Evolutionary conservation across 2,113 vertebrate genomes (phyloP).

Genomic region (Carollia perspicillata): DNA sequence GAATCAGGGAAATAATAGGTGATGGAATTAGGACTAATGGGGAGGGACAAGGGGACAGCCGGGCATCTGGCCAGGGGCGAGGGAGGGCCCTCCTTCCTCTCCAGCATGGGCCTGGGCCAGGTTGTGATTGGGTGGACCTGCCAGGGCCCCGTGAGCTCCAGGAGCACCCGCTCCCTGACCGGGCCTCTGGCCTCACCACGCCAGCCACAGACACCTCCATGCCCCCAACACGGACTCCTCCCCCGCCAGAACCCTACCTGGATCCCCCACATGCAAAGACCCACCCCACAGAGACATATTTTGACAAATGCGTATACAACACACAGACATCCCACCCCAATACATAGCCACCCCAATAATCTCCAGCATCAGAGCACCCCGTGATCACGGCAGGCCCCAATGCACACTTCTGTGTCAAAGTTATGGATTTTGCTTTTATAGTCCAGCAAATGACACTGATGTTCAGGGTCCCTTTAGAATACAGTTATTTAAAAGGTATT

Average conservation of each 20-base stretch:
- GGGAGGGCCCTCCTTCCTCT: not conserved
- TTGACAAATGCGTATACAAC: not conserved
- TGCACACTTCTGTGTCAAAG: not conserved
- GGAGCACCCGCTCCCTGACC: not conserved
- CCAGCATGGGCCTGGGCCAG: not conserved
- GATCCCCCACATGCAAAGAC: not conserved
- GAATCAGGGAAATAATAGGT: not conserved
- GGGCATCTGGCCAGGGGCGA: not conserved
- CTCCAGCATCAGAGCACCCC: not conserved
- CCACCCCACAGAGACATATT: not conserved
- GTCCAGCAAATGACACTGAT: not conserved
- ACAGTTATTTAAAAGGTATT: not conserved
- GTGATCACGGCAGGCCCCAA: not conserved
- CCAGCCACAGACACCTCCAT: not conserved
- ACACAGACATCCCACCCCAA: not conserved
- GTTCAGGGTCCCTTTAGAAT: not conserved
- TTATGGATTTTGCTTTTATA: not conserved
- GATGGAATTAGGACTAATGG: not conserved
- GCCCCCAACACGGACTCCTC: not conserved
- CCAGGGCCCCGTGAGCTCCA: not conserved
- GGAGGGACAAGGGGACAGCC: not conserved
- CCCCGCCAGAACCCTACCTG: not conserved
- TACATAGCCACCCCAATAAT: not conserved
- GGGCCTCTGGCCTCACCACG: not conserved
- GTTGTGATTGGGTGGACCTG: not conserved